Percentiles rank a stretch among this genome's conserved stretches.
Conservation (phyloP, 2,113 vertebrate genomes). For the Centropristis striata region DNA sequence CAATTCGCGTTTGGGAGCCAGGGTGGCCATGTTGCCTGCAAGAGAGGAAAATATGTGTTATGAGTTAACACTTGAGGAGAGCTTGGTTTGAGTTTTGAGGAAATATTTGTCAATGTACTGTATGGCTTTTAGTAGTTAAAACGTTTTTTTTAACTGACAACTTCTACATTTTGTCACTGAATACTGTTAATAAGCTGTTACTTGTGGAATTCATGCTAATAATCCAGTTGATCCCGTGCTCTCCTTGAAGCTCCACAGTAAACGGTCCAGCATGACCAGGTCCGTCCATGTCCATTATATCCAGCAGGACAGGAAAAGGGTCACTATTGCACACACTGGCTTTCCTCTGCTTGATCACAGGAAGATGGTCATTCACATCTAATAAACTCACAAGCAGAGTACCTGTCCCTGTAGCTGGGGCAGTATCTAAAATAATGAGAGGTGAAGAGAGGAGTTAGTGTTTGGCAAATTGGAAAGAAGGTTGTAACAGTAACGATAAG, state of each 20-base stretch:
- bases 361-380: conserved; percentile 80
- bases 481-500: neutral
- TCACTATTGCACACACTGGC: conserved; percentile 56
- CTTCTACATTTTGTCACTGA: neutral
- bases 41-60: neutral
- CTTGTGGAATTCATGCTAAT: conserved; percentile 60
- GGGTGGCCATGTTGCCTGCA: conserved; percentile 29
- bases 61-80: neutral
- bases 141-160: neutral
- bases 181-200: neutral
- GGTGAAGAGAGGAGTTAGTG: neutral
- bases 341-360: conserved; percentile 66
- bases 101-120: neutral
- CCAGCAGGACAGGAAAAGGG: conserved; percentile 54
- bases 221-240: conserved; percentile 65
- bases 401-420: conserved; percentile 80
- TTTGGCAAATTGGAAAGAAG: neutral
- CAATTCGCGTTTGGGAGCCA: conserved; percentile 48
- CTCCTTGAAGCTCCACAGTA: conserved; percentile 56
- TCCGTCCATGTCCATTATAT: conserved; percentile 66
- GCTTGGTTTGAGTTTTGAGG: neutral
- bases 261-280: conserved; percentile 65
- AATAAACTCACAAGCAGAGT: conserved; percentile 76
- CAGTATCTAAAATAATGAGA: conserved; percentile 38
- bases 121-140: neutral